A percentile compares a stretch with the other conserved stretches of the same genome.
Conservation (phyloP, 2,113 vertebrate species). For the Azemiops feae region DNA sequence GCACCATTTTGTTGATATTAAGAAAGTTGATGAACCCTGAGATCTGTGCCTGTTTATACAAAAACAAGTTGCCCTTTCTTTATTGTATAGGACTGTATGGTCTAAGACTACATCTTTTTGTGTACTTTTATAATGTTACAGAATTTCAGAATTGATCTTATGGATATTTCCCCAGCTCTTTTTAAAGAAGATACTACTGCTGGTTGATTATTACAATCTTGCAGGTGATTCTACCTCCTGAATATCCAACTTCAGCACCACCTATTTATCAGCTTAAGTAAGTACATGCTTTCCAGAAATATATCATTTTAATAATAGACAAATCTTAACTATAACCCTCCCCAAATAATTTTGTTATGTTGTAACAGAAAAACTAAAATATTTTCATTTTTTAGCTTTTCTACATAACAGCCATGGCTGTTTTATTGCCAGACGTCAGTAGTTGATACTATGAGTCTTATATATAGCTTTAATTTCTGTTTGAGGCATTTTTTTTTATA, state of each 20-base stretch:
- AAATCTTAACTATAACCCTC: neutral
- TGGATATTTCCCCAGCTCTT: neutral
- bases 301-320: slow-evolving; percentile 4
- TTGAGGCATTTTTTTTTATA: neutral
- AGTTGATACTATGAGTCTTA: neutral
- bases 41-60: neutral
- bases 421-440: neutral
- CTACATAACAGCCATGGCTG: neutral
- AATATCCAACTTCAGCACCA: slow-evolving; percentile 87
- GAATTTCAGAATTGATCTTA: neutral
- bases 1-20: neutral
- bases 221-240: slow-evolving; percentile 88
- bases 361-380: neutral
- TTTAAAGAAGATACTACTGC: neutral
- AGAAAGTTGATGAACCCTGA: neutral
- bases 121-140: neutral
- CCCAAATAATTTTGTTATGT: neutral
- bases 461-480: neutral
- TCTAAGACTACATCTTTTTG: neutral
- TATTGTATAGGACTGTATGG: neutral
- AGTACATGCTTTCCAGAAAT: slow-evolving; percentile 53
- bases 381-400: neutral
- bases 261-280: slow-evolving; percentile 97
- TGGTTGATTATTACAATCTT: slow-evolving; percentile 40
- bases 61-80: neutral